Percentiles rank a stretch among this genome's conserved stretches.
Evolutionary conservation across 2,113 vertebrate genomes (phyloP).

Genomic region (Oryzias javanicus): DNA sequence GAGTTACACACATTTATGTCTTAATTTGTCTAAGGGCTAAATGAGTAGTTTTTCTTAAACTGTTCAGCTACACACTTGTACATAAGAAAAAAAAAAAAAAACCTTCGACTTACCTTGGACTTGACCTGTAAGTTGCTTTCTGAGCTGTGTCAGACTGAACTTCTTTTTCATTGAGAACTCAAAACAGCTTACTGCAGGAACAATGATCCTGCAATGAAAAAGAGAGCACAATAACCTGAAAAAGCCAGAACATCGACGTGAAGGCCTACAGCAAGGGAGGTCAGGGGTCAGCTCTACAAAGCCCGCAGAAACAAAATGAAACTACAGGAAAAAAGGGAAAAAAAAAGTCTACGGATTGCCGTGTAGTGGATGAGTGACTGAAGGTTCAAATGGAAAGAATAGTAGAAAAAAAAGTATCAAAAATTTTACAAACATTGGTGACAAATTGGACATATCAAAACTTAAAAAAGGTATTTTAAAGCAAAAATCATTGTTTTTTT

Average conservation of each 20-base stretch:
- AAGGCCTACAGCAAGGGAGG: slow-evolving; percentile 11
- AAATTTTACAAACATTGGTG: background rate
- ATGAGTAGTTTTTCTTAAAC: no score
- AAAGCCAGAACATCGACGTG: slow-evolving; percentile 19
- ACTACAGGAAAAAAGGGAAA: background rate
- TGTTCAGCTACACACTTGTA: background rate
- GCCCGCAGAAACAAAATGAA: background rate
- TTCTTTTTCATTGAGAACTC: background rate
- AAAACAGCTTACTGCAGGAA: slow-evolving; percentile 33
- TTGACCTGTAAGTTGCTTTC: slow-evolving; percentile 19
- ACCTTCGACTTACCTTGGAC: slow-evolving; percentile 18
- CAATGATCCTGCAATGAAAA: slow-evolving; percentile 29
- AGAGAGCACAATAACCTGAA: slow-evolving; percentile 43
- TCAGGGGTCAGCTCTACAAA: slow-evolving; percentile 38
- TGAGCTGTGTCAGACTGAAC: background rate
- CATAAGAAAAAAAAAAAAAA: background rate
- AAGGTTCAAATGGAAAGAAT: background rate
- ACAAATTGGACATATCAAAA: background rate
- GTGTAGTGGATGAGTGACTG: background rate
- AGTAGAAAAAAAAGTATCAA: background rate
- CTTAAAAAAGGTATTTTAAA: background rate
- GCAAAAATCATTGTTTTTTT: background rate
- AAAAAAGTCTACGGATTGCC: background rate
- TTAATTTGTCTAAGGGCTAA: no score
- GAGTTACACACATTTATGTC: no score